Percentiles rank a stretch among this genome's conserved stretches.
Conservation (phyloP, 2,888 invertebrate species). For the Pristionchus arcanus region DNA sequence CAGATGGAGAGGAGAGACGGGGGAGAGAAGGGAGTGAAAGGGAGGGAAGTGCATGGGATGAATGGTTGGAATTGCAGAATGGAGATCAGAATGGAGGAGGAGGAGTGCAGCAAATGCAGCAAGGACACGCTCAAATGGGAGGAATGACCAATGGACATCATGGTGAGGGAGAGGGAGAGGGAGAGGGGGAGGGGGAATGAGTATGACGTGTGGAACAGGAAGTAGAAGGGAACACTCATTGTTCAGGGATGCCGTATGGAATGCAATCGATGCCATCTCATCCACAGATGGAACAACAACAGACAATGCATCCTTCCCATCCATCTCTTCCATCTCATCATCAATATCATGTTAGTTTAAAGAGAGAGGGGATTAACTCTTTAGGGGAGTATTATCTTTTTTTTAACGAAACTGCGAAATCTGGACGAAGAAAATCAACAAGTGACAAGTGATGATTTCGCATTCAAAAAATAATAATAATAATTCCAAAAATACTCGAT, state of each 20-base stretch:
- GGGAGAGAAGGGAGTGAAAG: neutral
- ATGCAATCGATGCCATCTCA: neutral
- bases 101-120: neutral
- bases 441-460: too few species aligned
- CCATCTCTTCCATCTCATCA: neutral
- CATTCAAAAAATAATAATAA: too few species aligned
- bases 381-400: too few species aligned
- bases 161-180: neutral
- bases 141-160: constrained; percentile 35
- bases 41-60: neutral
- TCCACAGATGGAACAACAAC: neutral
- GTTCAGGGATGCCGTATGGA: constrained; percentile 30
- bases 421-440: too few species aligned
- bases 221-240: neutral
- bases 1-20: neutral
- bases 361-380: neutral
- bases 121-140: neutral
- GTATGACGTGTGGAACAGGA: constrained; percentile 22
- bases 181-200: neutral
- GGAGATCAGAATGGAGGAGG: constrained; percentile 28
- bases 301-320: neutral
- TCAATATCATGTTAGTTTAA: neutral
- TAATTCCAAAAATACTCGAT: too few species aligned
- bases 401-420: too few species aligned
- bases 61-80: constrained; percentile 28